Evolutionary conservation across 2,797 vertebrate genomes (phyloP), one percentile per base, ranked within the genome.

Genomic region (Etheostoma perlongum): DNA sequence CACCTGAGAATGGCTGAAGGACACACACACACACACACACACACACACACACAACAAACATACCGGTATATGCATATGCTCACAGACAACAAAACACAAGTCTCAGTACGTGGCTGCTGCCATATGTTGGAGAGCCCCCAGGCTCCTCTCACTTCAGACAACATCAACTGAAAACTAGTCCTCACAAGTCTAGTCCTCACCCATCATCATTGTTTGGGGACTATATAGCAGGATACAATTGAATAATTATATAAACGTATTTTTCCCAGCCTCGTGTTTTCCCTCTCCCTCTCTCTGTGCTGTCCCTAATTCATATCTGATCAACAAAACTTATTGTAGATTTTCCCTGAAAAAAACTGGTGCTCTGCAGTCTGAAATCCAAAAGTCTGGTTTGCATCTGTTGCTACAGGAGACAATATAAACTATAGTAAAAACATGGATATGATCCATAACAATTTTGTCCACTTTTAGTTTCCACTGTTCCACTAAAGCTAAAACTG

Each of bases 121-220:
- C 87, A 87, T 88, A 91, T 89, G 85, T 78, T 91, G 86, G 91
- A 84, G 82, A 89, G 85, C 74, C 85, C 83, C 89, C 42, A 19
- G 89, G 85, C 89, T 87, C 81, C 66, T 68, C 77, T 89, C 76
- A 79, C 89, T 74, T 83, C 77, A 85, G 80, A 91, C 82, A 85
- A 76, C 82, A 89, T 86, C 85, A 46, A 58, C 13, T 72, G 42
- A 48, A 60, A 58, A 36, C 21, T 40, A 40, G 33, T 36, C 9
- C 9, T 36, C 33, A 36, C 33, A 10, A 10, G 33, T 36, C 11
- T 36, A 11, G 15, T 49, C 9, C 13, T 59, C 51, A 4, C 10
- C n/a, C 1, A 6, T 14, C 33, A 10, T 65, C 51, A 33, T 60
- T 4, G 47, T 27, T 13, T 5, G 14, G 23, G n/a, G 7, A 40